Evolutionary conservation across 1,140 invertebrate genomes (phyloP).

Genomic region (Drosophila tsacasi): DNA sequence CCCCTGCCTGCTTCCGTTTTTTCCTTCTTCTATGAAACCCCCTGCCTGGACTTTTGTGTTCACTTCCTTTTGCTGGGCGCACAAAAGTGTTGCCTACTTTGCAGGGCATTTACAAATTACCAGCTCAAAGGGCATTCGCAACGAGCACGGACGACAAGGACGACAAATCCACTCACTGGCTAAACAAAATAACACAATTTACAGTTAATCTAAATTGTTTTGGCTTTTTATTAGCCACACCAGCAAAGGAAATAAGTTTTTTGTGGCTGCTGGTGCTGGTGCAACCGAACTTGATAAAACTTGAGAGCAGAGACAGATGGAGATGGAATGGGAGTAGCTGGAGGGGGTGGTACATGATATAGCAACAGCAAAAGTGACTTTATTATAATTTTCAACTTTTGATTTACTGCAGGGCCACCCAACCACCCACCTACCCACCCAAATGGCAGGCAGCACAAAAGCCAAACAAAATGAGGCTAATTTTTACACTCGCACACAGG

Average conservation of each 20-base stretch:
- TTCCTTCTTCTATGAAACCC: neutral
- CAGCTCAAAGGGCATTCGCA: constrained; percentile 46
- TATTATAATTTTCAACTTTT: constrained; percentile 84
- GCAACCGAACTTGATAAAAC: constrained; percentile 80
- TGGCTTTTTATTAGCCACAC: constrained; percentile 75
- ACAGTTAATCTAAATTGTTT: constrained; percentile 83
- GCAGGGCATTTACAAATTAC: constrained; percentile 67
- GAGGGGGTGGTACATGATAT: constrained; percentile 54
- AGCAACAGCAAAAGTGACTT: constrained; percentile 76
- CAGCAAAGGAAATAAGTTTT: constrained; percentile 68
- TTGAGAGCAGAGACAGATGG: constrained; percentile 52
- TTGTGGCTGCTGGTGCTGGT: constrained; percentile 76
- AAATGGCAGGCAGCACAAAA: constrained; percentile 57
- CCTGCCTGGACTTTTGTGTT: constrained; percentile 32
- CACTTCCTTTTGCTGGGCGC: constrained; percentile 59
- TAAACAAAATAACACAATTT: constrained; percentile 83
- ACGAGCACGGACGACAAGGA: constrained; percentile 25
- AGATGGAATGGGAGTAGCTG: constrained; percentile 10
- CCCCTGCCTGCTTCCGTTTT: neutral
- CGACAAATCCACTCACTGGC: constrained; percentile 62
- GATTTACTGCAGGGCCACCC: constrained; percentile 69
- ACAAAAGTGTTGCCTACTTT: constrained; percentile 80
- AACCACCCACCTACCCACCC: neutral
- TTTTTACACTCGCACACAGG: constrained; percentile 59
- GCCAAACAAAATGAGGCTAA: constrained; percentile 77